Evolutionary conservation across 1,140 invertebrate species (phyloP), one percentile per base, ranked within the genome.

Genomic region (Atopsyche davidsoni): DNA sequence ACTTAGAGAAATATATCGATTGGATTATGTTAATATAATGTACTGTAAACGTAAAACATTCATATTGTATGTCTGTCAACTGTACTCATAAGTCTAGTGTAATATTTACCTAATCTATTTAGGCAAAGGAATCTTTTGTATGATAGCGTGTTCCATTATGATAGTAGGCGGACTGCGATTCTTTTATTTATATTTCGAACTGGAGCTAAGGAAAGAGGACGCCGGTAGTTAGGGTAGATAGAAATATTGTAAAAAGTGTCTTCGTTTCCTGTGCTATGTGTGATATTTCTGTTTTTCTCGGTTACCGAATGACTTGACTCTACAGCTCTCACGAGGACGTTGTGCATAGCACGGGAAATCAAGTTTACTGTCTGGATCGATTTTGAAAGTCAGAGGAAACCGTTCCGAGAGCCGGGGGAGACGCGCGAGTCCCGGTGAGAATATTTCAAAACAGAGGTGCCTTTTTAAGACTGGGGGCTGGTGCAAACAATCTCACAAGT

Each of bases 391-490:
- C n/a, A n/a, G n/a, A n/a, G 32, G 32, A 34, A n/a, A 34, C 38
- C 39, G 28, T 40, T 40, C 17, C 18, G 23, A 28, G 32, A 2
- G 14, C 21, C 10, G 35, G 23, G 46, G 10, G 16, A 18, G 24
- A 11, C 35, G 14, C 24, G 31, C 11, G 7, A 10, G 17, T n/a
- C 23, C 32, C 43, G 31, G 43, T 28, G 40, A 39, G 51, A 53
- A 46, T 18, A 44, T 54, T 51, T 47, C 43, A 46, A 50, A 59
- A 59, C 55, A 58, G 56, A 60, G 59, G 59, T 60, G 59, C 59
- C 59, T 60, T 60, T 58, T 52, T 58, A 58, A 54, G 52, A 55
- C 52, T 55, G 58, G 54, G 58, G 57, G 55, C 51, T 53, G 58
- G 51, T 57, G 58, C 51, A 51, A 57, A 57, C 55, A 51, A 51